phyloP scores from a whole-genome alignment of 2,113 vertebrate genomes.

The Cebus imitator region DNA sequence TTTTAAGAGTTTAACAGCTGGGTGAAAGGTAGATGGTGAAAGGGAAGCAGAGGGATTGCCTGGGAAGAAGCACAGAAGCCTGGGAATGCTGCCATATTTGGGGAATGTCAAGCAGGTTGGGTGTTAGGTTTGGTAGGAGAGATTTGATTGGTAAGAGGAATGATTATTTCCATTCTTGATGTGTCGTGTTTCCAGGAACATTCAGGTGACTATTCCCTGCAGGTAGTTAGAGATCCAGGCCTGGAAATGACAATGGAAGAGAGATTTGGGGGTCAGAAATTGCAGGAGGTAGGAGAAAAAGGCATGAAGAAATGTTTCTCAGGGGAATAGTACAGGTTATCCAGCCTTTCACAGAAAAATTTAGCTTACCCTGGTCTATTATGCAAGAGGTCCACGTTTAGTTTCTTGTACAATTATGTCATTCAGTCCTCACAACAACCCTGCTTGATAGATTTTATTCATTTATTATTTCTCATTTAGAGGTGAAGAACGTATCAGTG shows the following conservation, averaged over 20 bases:
- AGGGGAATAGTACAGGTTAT: neutral
- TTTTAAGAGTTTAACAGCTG: neutral
- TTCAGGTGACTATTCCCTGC: neutral
- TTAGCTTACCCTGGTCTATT: neutral
- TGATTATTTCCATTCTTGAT: slow-evolving; percentile 18
- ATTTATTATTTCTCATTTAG: slow-evolving; percentile 2
- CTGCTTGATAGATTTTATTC: neutral
- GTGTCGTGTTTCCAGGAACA: neutral
- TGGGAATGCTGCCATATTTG: neutral
- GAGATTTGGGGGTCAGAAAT: neutral
- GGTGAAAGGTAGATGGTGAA: neutral
- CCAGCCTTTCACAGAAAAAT: neutral
- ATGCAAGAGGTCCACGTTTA: neutral
- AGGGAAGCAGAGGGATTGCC: neutral
- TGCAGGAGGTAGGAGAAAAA: neutral
- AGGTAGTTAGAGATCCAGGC: neutral
- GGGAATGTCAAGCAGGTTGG: neutral
- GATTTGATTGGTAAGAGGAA: neutral
- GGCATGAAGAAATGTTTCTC: neutral
- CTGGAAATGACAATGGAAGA: neutral
- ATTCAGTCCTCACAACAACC: neutral
- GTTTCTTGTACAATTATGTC: neutral
- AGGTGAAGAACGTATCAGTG: neutral
- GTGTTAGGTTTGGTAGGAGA: neutral
- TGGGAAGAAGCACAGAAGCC: neutral